Conservation (phyloP, 37 sponge, comb jelly and placozoan species). For the Ianthella basta region DNA sequence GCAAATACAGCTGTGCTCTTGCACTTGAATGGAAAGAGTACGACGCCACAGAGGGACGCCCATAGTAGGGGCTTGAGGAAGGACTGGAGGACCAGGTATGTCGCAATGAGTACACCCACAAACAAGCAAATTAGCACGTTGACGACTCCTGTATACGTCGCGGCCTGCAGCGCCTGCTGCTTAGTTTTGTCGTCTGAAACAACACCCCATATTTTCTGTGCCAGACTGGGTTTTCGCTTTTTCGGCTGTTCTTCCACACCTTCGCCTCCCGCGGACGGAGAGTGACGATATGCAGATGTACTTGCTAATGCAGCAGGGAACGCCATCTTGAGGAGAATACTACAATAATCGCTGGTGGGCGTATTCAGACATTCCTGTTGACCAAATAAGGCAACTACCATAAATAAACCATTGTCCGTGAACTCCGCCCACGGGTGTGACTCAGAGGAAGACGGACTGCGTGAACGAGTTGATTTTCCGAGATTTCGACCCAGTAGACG, state of each 20-base stretch:
- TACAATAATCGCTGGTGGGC: too few species aligned
- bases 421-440: neutral
- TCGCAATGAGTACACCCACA: constrained; percentile 48
- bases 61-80: constrained; percentile 94
- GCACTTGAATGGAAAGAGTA: constrained; percentile 91
- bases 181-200: neutral
- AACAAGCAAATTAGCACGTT: constrained; percentile 50
- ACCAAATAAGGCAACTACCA: too few species aligned
- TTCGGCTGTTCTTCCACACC: too few species aligned
- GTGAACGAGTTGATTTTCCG: constrained; percentile 22
- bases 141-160: constrained; percentile 6
- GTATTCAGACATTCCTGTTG: too few species aligned
- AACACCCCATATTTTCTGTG: constrained; percentile 1
- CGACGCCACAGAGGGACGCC: constrained; percentile 87
- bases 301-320: too few species aligned
- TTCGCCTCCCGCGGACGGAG: too few species aligned
- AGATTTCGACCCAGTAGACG: constrained; percentile 14
- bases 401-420: too few species aligned
- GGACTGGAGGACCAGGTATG: constrained; percentile 81
- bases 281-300: too few species aligned
- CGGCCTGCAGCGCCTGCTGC: neutral
- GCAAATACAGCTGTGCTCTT: constrained; percentile 49
- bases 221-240: neutral
- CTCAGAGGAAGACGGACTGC: neutral
- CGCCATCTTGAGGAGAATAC: too few species aligned